Percentiles rank a stretch among this genome's conserved stretches.
Evolutionary conservation across 2,888 invertebrate genomes (phyloP).

Genomic region (Criorhina ranunculi): DNA sequence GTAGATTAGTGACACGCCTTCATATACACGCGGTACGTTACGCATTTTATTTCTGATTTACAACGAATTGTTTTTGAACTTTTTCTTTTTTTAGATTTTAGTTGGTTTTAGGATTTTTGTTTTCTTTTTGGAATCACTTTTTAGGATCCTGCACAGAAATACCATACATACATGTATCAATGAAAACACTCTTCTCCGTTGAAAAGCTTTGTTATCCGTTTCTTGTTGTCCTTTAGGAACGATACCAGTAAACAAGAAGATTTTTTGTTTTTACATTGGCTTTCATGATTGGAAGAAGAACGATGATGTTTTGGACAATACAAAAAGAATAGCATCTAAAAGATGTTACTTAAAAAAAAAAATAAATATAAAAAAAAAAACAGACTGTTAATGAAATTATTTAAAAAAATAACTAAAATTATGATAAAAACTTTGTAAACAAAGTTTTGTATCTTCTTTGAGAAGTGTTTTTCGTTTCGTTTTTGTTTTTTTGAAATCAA

Average conservation of each 20-base stretch:
- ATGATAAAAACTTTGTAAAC: slow-evolving; percentile 52
- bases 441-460: slow-evolving; percentile 59
- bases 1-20: slow-evolving; percentile 37
- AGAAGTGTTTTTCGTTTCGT: slow-evolving; percentile 49
- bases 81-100: slow-evolving; percentile 45
- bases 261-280: slow-evolving; percentile 11
- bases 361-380: too few relatives aligned
- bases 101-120: slow-evolving; percentile 55
- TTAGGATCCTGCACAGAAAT: slow-evolving; percentile 43
- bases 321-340: slow-evolving; percentile 32
- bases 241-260: not conserved
- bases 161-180: slow-evolving; percentile 3
- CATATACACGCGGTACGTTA: slow-evolving; percentile 31
- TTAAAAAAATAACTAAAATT: slow-evolving; percentile 43
- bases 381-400: slow-evolving; percentile 64
- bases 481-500: slow-evolving; percentile 62
- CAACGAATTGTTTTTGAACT: slow-evolving; percentile 51
- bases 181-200: slow-evolving; percentile 22
- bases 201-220: not conserved
- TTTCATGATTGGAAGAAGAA: slow-evolving; percentile 37
- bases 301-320: slow-evolving; percentile 65
- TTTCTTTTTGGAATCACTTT: slow-evolving; percentile 35
- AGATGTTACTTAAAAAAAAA: slow-evolving; percentile 32
- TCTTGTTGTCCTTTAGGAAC: not conserved
- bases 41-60: slow-evolving; percentile 54